Percentiles rank a stretch among this genome's conserved stretches.
phyloP scores from a whole-genome alignment of 2,113 vertebrate species.

The Bufo gargarizans region DNA sequence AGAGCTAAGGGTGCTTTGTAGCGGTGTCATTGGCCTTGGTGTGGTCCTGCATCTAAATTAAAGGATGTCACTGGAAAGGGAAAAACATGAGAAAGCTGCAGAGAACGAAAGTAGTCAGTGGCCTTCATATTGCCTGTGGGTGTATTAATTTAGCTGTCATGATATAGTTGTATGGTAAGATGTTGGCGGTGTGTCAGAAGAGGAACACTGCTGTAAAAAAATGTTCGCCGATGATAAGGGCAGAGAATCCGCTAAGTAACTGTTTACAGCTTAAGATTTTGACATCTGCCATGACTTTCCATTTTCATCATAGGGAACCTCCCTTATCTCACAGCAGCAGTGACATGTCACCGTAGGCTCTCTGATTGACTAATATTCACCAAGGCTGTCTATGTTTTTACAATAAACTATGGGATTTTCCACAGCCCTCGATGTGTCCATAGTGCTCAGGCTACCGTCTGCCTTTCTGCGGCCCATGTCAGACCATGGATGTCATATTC shows the following conservation, averaged over 20 bases:
- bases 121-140: not conserved
- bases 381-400: not conserved
- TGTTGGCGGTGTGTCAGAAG: not conserved
- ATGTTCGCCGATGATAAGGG: not conserved
- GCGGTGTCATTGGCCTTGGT: too few species aligned
- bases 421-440: not conserved
- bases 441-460: not conserved
- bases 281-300: not conserved
- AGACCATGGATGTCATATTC: not conserved
- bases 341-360: not conserved
- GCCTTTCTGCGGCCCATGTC: not conserved
- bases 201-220: not conserved
- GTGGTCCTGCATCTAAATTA: too few species aligned
- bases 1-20: too few species aligned
- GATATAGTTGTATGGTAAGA: not conserved
- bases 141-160: not conserved
- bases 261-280: not conserved
- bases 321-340: conserved; percentile 12
- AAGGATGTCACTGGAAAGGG: too few species aligned
- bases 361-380: not conserved
- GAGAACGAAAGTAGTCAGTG: too few species aligned
- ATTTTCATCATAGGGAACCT: not conserved
- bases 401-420: not conserved
- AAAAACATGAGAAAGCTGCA: too few species aligned
- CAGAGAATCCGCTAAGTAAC: not conserved